Base-by-base conservation (phyloP, 2,113 vertebrate genomes). In the Myiozetetes cayanensis region DNA sequence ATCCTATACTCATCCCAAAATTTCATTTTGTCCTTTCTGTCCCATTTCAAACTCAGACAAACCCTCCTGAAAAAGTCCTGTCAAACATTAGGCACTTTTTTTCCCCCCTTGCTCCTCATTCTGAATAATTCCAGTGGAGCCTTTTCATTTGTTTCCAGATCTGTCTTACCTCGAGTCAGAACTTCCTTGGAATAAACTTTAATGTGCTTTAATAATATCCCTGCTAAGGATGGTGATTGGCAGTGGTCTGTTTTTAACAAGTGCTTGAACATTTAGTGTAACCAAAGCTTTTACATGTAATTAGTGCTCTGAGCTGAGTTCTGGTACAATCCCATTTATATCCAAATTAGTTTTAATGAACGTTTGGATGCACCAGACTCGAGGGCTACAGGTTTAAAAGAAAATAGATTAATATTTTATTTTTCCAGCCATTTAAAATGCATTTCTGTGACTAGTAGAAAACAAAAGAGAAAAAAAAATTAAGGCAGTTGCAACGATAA, bases 391-490 rank as follows among this genome's bases (percentile, higher is more conserved):
- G n/a, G 44, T 94, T 95, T 59, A 53, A 91, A 94, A 93, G 86
- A 94, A 94, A 88, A 58, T 15, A 56, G 87, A 97, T 96, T 68
- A 96, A 93, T 97, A 95, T 96, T 97, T 97, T 63, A 97, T 96
- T 82, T 82, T 94, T 86, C 85, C 33, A 95, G 47, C 63, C 68
- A 21, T 61, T 79, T 61, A 44, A 91, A 88, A 89, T n/a, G 77
- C 89, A 89, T 97, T 94, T 94, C 77, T 94, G 70, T 72, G 93
- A 82, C 75, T 81, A 94, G 95, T 66, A 76, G 68, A 90, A 78
- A 90, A 84, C 28, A 70, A 68, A 67, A 50, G 4, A 15, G 63
- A 19, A 24, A 20, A 33, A 1, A 17, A 35, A 49, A 41, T n/a
- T n/a, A 73, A 84, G 73, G 52, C 35, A 53, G 74, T 74, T 75